Evolutionary conservation across 2,797 vertebrate genomes (phyloP).

Genomic region (Pangasius larnaudii): DNA sequence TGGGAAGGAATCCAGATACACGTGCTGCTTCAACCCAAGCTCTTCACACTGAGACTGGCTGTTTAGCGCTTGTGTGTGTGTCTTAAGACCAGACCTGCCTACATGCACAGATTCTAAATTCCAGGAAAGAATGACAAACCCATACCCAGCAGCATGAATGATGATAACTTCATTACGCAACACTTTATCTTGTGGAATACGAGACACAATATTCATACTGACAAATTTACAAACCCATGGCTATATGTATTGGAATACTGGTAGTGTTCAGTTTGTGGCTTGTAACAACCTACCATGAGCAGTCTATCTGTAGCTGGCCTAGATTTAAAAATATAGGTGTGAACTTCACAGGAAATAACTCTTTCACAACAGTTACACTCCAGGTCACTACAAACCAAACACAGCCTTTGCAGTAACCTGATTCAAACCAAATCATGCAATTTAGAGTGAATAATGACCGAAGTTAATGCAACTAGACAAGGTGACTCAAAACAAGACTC

Average conservation of each 20-base stretch:
- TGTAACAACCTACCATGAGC: background rate
- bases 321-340: background rate
- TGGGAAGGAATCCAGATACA: slow-evolving; percentile 21
- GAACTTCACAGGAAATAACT: background rate
- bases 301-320: background rate
- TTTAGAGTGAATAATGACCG: background rate
- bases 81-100: slow-evolving; percentile 22
- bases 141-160: background rate
- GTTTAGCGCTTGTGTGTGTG: background rate
- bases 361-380: background rate
- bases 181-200: slow-evolving; percentile 5
- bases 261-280: background rate
- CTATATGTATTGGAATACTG: background rate
- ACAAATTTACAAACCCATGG: background rate
- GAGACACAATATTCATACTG: background rate
- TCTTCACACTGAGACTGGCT: background rate
- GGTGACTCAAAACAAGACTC: background rate
- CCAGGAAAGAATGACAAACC: slow-evolving; percentile 6
- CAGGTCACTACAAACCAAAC: background rate
- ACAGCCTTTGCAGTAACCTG: background rate
- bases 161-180: background rate
- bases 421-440: background rate
- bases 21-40: background rate
- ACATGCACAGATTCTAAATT: background rate
- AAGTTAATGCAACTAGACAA: background rate